Conservation (phyloP, 2,888 invertebrate species). For the Tetrapedia diversipes region DNA sequence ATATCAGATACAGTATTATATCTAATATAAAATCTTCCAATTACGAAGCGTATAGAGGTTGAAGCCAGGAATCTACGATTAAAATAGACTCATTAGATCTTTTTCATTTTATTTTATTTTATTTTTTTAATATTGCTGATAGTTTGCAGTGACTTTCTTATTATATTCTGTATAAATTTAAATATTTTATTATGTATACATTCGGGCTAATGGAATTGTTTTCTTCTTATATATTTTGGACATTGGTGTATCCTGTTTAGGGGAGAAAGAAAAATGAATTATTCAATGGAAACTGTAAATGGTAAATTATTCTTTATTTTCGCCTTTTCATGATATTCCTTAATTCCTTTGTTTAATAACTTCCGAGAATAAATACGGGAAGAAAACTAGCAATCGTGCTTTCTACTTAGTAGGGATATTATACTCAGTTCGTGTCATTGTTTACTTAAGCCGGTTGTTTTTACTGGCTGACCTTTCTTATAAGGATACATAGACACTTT, state of each 20-base stretch:
- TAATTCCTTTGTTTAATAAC: background rate
- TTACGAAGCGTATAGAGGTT: background rate
- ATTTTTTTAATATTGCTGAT: background rate
- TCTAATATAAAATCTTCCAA: slow-evolving; percentile 10
- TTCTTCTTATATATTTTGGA: background rate
- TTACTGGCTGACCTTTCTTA: slow-evolving; percentile 27
- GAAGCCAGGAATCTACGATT: background rate
- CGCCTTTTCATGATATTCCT: background rate
- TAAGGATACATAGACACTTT: slow-evolving; percentile 1
- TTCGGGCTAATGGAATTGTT: background rate
- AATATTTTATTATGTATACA: background rate
- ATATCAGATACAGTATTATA: slow-evolving; percentile 42
- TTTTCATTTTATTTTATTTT: background rate
- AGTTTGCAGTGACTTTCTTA: background rate
- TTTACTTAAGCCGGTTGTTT: slow-evolving; percentile 64
- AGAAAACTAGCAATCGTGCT: no score
- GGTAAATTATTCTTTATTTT: background rate
- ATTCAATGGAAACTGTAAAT: background rate
- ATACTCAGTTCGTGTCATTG: slow-evolving; percentile 47
- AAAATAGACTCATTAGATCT: background rate
- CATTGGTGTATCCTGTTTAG: slow-evolving; percentile 6
- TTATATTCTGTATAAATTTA: background rate
- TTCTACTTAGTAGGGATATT: slow-evolving; percentile 7
- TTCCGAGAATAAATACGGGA: no score
- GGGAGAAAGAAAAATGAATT: slow-evolving; percentile 2